Conservation (phyloP, 1,140 invertebrate genomes). For the Drosophila tristis region DNA sequence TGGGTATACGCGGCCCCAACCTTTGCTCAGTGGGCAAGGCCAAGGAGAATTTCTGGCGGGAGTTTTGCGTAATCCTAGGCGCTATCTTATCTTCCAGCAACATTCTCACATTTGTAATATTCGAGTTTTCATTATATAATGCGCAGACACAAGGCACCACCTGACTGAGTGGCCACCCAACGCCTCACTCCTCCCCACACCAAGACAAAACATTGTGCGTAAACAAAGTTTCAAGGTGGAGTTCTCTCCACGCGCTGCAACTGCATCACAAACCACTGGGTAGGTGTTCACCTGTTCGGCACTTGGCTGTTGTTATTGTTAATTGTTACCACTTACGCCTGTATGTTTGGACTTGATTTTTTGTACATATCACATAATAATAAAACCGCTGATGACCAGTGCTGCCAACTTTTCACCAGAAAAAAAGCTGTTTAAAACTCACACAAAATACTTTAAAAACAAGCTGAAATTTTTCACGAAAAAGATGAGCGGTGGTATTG, state of each 20-base stretch:
- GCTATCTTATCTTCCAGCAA: conserved; percentile 32
- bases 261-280: background rate
- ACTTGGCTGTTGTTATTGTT: background rate
- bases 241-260: background rate
- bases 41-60: conserved; percentile 8
- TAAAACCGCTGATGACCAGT: too few relatives aligned
- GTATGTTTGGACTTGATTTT: conserved; percentile 14
- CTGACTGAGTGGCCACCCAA: conserved; percentile 53
- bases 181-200: background rate
- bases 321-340: conserved; percentile 27
- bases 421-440: too few relatives aligned
- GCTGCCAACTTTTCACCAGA: too few relatives aligned
- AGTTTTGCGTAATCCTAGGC: background rate
- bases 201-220: conserved; percentile 11
- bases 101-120: conserved; percentile 35
- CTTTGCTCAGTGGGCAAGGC: conserved; percentile 15
- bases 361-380: conserved; percentile 39
- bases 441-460: too few relatives aligned
- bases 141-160: conserved; percentile 48
- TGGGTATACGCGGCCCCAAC: conserved; percentile 5
- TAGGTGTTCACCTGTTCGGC: background rate
- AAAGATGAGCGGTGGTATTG: too few relatives aligned
- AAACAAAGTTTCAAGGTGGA: conserved; percentile 31
- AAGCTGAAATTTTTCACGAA: too few relatives aligned
- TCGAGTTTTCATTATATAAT: conserved; percentile 72